These are phyloP conservation scores for Adelphocoris suturalis DNA, from an alignment of 2,888 invertebrate species.

Conservation along the genomic window DNA sequence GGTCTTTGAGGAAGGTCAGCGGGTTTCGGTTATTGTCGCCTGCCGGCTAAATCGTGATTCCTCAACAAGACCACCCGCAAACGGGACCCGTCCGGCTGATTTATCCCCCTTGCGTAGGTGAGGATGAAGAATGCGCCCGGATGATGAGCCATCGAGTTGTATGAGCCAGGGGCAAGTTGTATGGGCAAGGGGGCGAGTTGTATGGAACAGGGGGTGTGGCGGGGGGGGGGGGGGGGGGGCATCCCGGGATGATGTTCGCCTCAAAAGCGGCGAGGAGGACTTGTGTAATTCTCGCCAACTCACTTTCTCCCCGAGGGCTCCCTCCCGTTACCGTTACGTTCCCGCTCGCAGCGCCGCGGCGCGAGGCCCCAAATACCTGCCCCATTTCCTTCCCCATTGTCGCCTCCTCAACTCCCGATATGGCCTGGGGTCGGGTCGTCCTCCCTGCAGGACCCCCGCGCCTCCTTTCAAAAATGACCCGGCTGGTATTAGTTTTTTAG, in stretches of 20 bases:
- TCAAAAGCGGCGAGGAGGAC: constrained; percentile 16
- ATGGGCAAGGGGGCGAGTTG: neutral
- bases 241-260: constrained; percentile 28
- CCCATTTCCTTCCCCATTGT: constrained; percentile 60
- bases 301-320: constrained; percentile 56
- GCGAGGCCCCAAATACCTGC: constrained; percentile 59
- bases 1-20: constrained; percentile 18
- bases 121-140: constrained; percentile 7
- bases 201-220: neutral
- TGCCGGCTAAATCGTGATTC: neutral
- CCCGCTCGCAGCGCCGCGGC: neutral
- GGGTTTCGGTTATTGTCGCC: neutral
- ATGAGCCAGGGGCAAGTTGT: neutral
- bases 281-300: constrained; percentile 63
- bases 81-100: neutral
- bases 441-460: neutral
- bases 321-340: constrained; percentile 57
- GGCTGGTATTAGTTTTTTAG: too few species aligned
- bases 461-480: neutral
- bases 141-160: neutral
- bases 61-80: neutral
- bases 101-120: neutral
- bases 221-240: neutral
- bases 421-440: neutral
- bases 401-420: constrained; percentile 21